Evolutionary conservation across 1,140 invertebrate species (phyloP).

Genomic region (Periplaneta americana): DNA sequence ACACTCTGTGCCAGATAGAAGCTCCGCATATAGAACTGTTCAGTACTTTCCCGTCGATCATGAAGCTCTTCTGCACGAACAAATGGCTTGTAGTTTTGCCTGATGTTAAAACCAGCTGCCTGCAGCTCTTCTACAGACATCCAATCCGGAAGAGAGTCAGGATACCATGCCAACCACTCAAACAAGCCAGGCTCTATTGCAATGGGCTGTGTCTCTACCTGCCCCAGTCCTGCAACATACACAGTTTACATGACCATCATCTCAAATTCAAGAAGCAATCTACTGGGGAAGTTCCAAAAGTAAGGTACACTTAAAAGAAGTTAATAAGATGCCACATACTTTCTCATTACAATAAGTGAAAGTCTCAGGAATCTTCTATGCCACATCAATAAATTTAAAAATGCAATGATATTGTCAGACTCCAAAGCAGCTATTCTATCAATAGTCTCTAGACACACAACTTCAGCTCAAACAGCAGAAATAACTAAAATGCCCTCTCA

Average conservation of each 20-base stretch:
- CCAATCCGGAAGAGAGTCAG: constrained; percentile 70
- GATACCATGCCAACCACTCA: constrained; percentile 91
- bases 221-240: constrained; percentile 38
- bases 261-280: too few relatives aligned
- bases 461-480: too few relatives aligned
- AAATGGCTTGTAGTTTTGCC: constrained; percentile 60
- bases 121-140: constrained; percentile 67
- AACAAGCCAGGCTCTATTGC: constrained; percentile 84
- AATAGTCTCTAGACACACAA: too few relatives aligned
- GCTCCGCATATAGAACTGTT: constrained; percentile 71
- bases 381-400: too few relatives aligned
- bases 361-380: too few relatives aligned
- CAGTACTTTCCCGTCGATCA: constrained; percentile 50
- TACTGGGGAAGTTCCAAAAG: too few relatives aligned
- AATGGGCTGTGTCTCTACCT: constrained; percentile 45
- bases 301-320: too few relatives aligned
- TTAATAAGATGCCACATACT: too few relatives aligned
- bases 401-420: too few relatives aligned
- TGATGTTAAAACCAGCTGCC: constrained; percentile 70
- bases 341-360: too few relatives aligned
- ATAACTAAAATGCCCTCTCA: too few relatives aligned
- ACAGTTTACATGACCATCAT: background rate
- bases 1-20: constrained; percentile 21
- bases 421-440: too few relatives aligned
- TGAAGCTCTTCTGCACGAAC: constrained; percentile 50